Evolutionary conservation across 2,888 invertebrate genomes (phyloP).

Genomic region (Orthonevra nobilis): DNA sequence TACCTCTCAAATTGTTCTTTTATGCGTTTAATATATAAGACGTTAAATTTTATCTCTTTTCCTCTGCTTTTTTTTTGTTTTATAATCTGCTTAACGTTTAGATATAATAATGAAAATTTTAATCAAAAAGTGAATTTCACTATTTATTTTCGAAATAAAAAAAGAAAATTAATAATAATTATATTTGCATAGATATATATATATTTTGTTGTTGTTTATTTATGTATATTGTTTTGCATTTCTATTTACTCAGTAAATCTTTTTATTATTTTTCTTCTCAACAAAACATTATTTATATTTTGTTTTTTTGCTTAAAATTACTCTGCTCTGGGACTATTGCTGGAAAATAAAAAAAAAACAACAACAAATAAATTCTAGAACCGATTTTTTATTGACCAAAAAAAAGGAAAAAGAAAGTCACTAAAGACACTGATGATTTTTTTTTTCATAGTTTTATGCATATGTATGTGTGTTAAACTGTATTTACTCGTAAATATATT

Average conservation of each 20-base stretch:
- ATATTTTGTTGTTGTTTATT: slow-evolving; percentile 46
- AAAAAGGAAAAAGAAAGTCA: slow-evolving; percentile 58
- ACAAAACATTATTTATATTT: slow-evolving; percentile 43
- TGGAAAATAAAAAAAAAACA: slow-evolving; percentile 23
- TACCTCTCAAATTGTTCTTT: slow-evolving; percentile 45
- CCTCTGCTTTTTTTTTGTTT: slow-evolving; percentile 29
- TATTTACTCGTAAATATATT: slow-evolving; percentile 12
- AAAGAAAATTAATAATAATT: slow-evolving; percentile 48
- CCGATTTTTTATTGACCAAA: slow-evolving; percentile 42
- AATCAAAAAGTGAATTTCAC: slow-evolving; percentile 68
- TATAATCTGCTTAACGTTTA: slow-evolving; percentile 62
- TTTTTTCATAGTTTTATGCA: slow-evolving; percentile 16
- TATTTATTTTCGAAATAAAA: slow-evolving; percentile 61
- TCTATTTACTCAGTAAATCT: slow-evolving; percentile 60
- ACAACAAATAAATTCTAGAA: slow-evolving; percentile 40
- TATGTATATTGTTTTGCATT: slow-evolving; percentile 64
- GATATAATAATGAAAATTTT: slow-evolving; percentile 68
- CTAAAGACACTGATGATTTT: slow-evolving; percentile 67
- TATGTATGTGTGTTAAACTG: slow-evolving; percentile 36
- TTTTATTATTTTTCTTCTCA: slow-evolving; percentile 23
- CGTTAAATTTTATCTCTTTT: slow-evolving; percentile 56
- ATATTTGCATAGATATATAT: slow-evolving; percentile 39
- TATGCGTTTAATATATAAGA: slow-evolving; percentile 63
- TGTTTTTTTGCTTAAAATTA: slow-evolving; percentile 18
- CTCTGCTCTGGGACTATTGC: slow-evolving; percentile 26